Percentiles rank a stretch among this genome's conserved stretches.
phyloP scores from a whole-genome alignment of 64 coral and sea anemone species.

The Anthopleura sola region DNA sequence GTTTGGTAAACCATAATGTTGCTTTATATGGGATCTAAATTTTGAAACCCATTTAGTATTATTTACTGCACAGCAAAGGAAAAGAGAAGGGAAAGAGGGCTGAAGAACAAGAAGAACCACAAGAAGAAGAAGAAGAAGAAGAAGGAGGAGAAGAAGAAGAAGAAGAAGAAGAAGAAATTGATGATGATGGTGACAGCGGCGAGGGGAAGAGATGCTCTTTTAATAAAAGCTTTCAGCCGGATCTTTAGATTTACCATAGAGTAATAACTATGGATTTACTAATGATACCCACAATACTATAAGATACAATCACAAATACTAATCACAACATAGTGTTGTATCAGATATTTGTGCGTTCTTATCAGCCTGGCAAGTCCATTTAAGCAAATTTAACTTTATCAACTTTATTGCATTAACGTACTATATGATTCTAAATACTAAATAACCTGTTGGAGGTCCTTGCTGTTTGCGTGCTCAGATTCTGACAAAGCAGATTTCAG shows the following conservation, averaged over 20 bases:
- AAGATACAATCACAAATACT: no score
- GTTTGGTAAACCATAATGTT: background rate
- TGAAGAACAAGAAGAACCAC: background rate
- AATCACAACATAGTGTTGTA: no score
- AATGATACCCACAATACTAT: no score
- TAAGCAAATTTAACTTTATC: no score
- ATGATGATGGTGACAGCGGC: background rate
- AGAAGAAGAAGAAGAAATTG: background rate
- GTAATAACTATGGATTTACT: no score
- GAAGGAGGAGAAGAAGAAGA: background rate
- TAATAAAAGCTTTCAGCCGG: no score
- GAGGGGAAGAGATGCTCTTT: no score
- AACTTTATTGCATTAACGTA: background rate
- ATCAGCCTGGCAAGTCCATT: no score
- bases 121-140: background rate
- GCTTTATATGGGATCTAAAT: no score
- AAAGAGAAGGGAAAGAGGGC: background rate
- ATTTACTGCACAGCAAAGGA: background rate
- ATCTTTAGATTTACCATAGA: no score
- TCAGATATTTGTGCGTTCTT: no score
- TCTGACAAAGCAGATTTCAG: background rate
- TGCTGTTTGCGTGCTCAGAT: background rate
- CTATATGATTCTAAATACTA: background rate
- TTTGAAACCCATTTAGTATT: no score
- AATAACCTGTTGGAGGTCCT: background rate